These are phyloP conservation scores for Gallinago nigripennis DNA, from an alignment of 2,797 vertebrate genomes.

Conservation along the genomic window DNA sequence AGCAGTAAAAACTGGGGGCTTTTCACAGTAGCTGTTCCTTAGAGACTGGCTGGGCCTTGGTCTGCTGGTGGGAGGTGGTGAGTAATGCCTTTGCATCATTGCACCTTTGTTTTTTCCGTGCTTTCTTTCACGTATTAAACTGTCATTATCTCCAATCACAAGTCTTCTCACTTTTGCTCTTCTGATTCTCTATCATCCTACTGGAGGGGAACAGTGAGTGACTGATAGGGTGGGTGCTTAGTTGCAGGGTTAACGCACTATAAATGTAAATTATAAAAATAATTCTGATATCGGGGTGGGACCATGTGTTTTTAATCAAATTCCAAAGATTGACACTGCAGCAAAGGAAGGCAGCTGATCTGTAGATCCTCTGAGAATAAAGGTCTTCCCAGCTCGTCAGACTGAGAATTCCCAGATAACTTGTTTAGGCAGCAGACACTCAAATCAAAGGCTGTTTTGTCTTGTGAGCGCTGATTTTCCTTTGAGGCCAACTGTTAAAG, in stretches of 20 bases:
- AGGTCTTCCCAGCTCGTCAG: neutral
- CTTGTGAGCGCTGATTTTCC: neutral
- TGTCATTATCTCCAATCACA: neutral
- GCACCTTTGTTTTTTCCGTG: neutral
- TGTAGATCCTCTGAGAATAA: neutral
- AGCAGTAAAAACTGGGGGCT: neutral
- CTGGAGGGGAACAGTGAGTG: neutral
- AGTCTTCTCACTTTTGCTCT: neutral
- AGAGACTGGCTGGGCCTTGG: neutral
- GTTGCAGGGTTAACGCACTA: neutral
- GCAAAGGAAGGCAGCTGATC: neutral
- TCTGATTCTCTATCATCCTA: neutral
- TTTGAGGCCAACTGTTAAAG: neutral
- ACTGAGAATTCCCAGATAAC: neutral
- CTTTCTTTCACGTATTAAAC: neutral
- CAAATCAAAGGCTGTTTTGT: neutral
- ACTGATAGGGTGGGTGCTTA: neutral
- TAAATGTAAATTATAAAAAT: neutral
- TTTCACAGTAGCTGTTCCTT: neutral
- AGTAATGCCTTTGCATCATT: neutral
- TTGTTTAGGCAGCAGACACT: neutral
- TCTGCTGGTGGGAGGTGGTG: neutral
- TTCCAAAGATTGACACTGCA: neutral
- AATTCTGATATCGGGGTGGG: neutral
- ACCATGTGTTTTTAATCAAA: neutral